Conservation (phyloP, 2,113 vertebrate species). For the Tympanuchus pallidicinctus region DNA sequence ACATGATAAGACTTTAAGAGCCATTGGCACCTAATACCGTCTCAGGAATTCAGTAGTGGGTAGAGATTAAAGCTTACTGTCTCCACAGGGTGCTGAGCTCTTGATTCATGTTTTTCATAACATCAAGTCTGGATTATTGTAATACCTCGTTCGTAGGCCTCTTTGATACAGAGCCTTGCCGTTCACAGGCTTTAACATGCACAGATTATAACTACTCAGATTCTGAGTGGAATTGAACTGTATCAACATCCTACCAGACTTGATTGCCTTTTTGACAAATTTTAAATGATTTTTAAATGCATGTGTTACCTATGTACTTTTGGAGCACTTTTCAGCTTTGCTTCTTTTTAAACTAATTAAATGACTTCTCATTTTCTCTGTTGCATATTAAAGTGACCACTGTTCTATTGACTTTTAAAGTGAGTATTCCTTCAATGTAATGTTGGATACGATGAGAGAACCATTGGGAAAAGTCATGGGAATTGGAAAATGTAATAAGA, state of each 20-base stretch:
- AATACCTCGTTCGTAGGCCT: slow-evolving; percentile 68
- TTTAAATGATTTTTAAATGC: not conserved
- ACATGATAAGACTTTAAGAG: slow-evolving; percentile 56
- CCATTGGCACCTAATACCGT: slow-evolving; percentile 66
- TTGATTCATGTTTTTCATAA: slow-evolving; percentile 65
- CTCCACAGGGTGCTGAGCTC: slow-evolving; percentile 72
- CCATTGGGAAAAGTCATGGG: not conserved
- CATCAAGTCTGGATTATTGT: slow-evolving; percentile 74
- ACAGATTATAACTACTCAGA: slow-evolving; percentile 42
- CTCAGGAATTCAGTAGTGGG: slow-evolving; percentile 66
- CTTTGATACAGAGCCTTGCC: slow-evolving; percentile 56
- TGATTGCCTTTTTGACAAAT: slow-evolving; percentile 36
- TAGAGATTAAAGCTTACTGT: slow-evolving; percentile 78
- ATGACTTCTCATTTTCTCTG: not conserved
- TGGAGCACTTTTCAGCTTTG: not conserved
- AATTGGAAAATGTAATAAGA: not conserved
- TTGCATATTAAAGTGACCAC: not conserved
- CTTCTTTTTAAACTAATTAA: not conserved
- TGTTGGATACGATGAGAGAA: not conserved
- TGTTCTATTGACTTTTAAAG: not conserved
- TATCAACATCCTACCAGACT: slow-evolving; percentile 19
- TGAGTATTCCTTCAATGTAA: not conserved
- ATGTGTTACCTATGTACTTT: not conserved
- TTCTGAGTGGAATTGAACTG: slow-evolving; percentile 39
- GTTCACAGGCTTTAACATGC: slow-evolving; percentile 31